Evolutionary conservation across 2,888 invertebrate genomes (phyloP), one percentile per base, ranked within the genome.

Genomic region (Anticlea derivata): DNA sequence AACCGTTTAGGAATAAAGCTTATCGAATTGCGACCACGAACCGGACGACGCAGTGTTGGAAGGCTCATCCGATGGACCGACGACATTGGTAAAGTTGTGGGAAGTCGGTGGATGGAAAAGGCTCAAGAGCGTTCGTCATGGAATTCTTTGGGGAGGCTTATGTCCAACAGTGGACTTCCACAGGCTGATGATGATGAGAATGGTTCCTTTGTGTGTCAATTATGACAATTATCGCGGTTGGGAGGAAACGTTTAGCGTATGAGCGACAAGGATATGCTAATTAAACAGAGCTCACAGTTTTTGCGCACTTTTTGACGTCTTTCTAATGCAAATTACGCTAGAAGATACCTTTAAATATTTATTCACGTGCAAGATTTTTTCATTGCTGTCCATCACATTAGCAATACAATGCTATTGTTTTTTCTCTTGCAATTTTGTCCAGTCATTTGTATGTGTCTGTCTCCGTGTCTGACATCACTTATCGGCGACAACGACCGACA

Each of bases 211-310:
- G 78, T 82, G 64, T 75, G 75, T 63, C 77, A 85, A 87, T 87
- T 87, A 86, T 71, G 76, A 62, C 78, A 85, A 87, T 87, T 87
- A 86, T 73, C 85, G 69, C 71, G 51, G 52, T 55, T 48, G 58
- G 55, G 13, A 40, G 20, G 23, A 58, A 53, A 59, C 78, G 68
- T 80, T 89, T 89, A 89, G 85, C 87, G 75, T 50, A 56, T 60
- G 56, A 62, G 76, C 80, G 87, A 79, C 82, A 85, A 80, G 80
- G 75, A 83, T 83, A 74, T 77, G 85, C 78, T 85, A 86, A 87
- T 86, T 61, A 68, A 50, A 46, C 27, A 5, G 30, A 39, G 54
- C 51, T 65, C 60, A 57, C 50, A 55, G 60, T 73, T 77, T 80
- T 71, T 71, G 63, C 67, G 48, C 48, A 66, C 8, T 71, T 53